phyloP scores from a whole-genome alignment of 2,888 invertebrate species.

The Campoletis raptor region DNA sequence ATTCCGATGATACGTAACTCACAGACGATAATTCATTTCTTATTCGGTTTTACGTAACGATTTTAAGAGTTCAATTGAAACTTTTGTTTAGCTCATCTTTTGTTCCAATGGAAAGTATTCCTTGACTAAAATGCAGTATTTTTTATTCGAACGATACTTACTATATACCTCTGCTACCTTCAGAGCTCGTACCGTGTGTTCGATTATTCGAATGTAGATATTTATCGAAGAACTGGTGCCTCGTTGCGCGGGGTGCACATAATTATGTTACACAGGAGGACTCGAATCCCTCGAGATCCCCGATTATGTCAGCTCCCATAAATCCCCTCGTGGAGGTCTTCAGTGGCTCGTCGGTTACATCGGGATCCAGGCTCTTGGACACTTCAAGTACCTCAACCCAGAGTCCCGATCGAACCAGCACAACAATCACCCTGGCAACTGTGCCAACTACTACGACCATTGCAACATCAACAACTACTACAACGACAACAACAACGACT shows the following conservation, averaged over 20 bases:
- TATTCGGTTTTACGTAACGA: not conserved
- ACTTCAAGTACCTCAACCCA: constrained; percentile 67
- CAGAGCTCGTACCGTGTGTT: constrained; percentile 39
- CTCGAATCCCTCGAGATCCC: constrained; percentile 71
- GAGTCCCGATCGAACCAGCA: constrained; percentile 41
- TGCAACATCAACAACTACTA: constrained; percentile 69
- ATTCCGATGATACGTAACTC: not conserved
- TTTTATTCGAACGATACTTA: constrained; percentile 2
- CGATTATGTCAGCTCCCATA: constrained; percentile 74
- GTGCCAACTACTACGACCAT: constrained; percentile 43
- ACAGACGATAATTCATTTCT: not conserved
- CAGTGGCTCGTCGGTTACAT: constrained; percentile 73
- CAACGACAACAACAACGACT: constrained; percentile 65
- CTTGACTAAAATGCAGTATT: not conserved
- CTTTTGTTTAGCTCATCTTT: not conserved
- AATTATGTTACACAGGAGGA: constrained; percentile 79
- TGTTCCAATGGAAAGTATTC: not conserved
- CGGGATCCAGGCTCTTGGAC: constrained; percentile 57
- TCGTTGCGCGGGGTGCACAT: constrained; percentile 65
- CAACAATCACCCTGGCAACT: constrained; percentile 67
- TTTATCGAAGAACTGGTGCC: constrained; percentile 59
- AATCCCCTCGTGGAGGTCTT: constrained; percentile 80
- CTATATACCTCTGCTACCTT: not conserved
- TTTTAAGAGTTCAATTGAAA: not conserved
- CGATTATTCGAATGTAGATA: constrained; percentile 72